These are phyloP conservation scores for Salvator merianae DNA, from an alignment of 2,113 vertebrate genomes.

Conservation along the genomic window DNA sequence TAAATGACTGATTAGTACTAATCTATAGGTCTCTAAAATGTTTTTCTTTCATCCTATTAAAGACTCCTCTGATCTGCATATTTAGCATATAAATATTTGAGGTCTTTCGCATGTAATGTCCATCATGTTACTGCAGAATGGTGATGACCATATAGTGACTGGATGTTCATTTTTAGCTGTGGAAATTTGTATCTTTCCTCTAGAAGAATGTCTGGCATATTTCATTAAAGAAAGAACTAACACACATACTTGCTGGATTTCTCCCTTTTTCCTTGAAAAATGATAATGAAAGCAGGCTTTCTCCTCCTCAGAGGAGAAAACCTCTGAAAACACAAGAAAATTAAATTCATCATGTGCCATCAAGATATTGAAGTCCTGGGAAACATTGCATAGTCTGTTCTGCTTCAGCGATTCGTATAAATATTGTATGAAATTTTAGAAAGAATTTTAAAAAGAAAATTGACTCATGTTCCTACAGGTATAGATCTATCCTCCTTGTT, in stretches of 20 bases:
- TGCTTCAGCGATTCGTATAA: background rate
- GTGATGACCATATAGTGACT: constrained; percentile 21
- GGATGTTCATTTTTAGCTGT: constrained; percentile 56
- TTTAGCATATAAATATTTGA: constrained; percentile 29
- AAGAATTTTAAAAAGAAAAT: background rate
- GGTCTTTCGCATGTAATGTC: constrained; percentile 48
- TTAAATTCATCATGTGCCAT: background rate
- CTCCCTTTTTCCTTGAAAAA: constrained; percentile 17
- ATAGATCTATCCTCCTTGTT: background rate
- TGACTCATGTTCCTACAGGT: no score
- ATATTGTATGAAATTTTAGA: background rate
- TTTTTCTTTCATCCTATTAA: constrained; percentile 28
- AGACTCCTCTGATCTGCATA: constrained; percentile 9
- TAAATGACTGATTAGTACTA: constrained; percentile 38
- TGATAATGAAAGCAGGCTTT: background rate
- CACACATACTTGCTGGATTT: constrained; percentile 5
- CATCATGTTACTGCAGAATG: constrained; percentile 40
- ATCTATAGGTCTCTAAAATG: background rate
- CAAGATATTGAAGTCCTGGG: background rate
- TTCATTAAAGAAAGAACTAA: constrained; percentile 63
- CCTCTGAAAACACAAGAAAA: background rate
- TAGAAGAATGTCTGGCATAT: constrained; percentile 42
- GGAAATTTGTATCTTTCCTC: constrained; percentile 60
- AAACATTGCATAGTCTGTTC: background rate
- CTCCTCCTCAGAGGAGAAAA: constrained; percentile 3